A percentile compares a stretch with the other conserved stretches of the same genome.
Conservation (phyloP, 2,113 vertebrate species). For the Thalassarche chlororhynchos region DNA sequence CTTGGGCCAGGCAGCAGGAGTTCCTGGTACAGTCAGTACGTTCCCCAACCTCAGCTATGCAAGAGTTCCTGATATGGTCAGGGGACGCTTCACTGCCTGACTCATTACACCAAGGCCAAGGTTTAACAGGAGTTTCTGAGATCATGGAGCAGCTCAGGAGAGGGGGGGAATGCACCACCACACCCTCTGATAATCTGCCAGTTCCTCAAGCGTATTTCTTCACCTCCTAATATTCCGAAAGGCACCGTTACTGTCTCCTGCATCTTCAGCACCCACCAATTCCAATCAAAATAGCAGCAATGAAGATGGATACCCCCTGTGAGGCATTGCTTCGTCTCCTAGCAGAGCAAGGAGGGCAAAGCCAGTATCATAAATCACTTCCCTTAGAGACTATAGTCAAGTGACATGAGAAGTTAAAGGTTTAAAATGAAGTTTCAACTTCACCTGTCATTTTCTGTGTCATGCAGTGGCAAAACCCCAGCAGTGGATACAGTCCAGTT, state of each 20-base stretch:
- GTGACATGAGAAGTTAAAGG: background rate
- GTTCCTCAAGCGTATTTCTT: background rate
- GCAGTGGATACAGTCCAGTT: background rate
- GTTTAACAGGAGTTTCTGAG: too few species aligned
- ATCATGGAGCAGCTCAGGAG: too few species aligned
- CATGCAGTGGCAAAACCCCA: background rate
- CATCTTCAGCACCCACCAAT: background rate
- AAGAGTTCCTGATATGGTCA: too few species aligned
- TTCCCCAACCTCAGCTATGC: too few species aligned
- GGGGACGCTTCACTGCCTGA: too few species aligned
- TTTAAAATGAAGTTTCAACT: background rate
- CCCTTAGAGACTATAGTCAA: background rate
- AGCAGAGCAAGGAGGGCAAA: background rate
- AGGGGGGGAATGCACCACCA: too few species aligned
- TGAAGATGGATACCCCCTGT: background rate
- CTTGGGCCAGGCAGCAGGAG: too few species aligned
- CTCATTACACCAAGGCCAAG: too few species aligned
- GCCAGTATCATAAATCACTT: background rate
- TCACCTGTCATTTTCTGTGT: background rate
- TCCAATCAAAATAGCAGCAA: slow-evolving; percentile 5
- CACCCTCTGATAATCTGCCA: background rate
- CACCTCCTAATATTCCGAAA: background rate
- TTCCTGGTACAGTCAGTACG: too few species aligned
- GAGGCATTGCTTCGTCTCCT: background rate
- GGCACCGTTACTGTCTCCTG: background rate